Percentiles rank a stretch among this genome's conserved stretches.
These are phyloP conservation scores for Vidua macroura DNA, from an alignment of 2,113 vertebrate genomes.

Conservation along the genomic window DNA sequence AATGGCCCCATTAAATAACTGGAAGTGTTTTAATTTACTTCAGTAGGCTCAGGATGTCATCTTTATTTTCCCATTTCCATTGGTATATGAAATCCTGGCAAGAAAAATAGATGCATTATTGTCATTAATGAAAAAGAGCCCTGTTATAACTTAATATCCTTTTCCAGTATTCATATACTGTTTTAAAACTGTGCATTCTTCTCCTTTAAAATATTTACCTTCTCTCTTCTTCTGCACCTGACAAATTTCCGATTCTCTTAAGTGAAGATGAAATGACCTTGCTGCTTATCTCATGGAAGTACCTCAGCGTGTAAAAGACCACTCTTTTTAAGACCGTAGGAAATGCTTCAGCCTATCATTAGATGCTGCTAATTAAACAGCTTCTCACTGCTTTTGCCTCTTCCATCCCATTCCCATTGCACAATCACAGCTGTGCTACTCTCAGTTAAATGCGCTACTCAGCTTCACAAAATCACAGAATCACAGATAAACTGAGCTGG, in stretches of 20 bases:
- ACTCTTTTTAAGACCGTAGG: accelerated
- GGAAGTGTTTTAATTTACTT: not conserved
- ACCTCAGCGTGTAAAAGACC: not conserved
- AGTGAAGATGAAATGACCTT: not conserved
- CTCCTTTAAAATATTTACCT: not conserved
- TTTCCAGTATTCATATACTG: not conserved
- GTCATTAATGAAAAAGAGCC: not conserved
- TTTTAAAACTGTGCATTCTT: not conserved
- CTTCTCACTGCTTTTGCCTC: not conserved
- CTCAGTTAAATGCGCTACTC: not conserved
- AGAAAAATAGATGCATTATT: not conserved
- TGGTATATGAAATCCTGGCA: not conserved
- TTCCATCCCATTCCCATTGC: not conserved
- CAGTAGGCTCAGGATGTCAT: not conserved
- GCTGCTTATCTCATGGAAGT: not conserved
- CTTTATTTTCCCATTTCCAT: not conserved
- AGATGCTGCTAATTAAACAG: not conserved
- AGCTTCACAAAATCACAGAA: not conserved
- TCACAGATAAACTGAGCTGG: not conserved
- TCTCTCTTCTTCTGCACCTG: not conserved
- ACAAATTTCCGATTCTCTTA: not conserved
- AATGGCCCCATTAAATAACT: not conserved
- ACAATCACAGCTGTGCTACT: not conserved
- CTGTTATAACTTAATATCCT: not conserved
- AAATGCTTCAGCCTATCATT: not conserved